These are phyloP conservation scores for Boloria euphrosyne DNA, from an alignment of 2,888 invertebrate genomes.

Conservation along the genomic window DNA sequence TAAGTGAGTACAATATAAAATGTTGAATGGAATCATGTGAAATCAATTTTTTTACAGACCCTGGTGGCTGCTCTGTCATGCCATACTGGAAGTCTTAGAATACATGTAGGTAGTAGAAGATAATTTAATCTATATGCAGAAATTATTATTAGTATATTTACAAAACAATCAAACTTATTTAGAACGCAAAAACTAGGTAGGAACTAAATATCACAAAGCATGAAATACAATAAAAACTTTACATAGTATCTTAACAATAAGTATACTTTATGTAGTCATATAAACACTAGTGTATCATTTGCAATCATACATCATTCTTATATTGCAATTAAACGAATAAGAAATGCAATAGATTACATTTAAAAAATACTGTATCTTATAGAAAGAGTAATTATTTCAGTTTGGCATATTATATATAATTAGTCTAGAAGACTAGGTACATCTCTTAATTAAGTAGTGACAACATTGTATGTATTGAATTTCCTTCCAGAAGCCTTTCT, in stretches of 20 bases:
- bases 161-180: neutral
- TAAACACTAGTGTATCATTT: neutral
- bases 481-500: too few species aligned
- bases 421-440: too few species aligned
- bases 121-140: neutral
- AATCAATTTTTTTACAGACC: too few species aligned
- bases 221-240: neutral
- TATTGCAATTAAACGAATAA: neutral
- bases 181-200: slow-evolving; percentile 15
- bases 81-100: too few species aligned
- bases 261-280: slow-evolving; percentile 1
- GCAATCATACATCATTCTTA: neutral
- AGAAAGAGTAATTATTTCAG: neutral
- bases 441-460: too few species aligned
- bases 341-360: slow-evolving; percentile 3
- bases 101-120: too few species aligned
- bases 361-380: neutral
- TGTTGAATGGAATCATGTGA: too few species aligned
- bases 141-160: neutral
- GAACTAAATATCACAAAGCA: slow-evolving; percentile 24
- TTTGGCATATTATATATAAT: slow-evolving; percentile 1
- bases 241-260: neutral
- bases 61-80: too few species aligned
- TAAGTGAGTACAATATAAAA: too few species aligned
- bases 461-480: too few species aligned